Evolutionary conservation across 35 echinoderm and acorn worm genomes (phyloP).

Genomic region (Heliocidaris tuberculata): DNA sequence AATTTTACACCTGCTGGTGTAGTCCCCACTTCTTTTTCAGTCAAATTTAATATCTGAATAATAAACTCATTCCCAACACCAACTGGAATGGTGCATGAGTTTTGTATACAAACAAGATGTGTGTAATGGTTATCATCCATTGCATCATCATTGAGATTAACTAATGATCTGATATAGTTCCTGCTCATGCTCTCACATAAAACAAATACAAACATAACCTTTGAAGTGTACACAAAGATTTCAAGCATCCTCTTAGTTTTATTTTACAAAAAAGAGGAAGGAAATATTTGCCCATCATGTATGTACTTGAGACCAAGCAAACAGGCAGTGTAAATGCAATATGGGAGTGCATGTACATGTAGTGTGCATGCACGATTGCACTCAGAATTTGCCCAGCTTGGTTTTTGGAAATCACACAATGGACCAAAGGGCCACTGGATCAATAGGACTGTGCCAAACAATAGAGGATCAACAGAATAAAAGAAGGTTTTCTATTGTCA

Average conservation of each 20-base stretch:
- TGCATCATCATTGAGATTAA: background rate
- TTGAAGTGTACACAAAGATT: background rate
- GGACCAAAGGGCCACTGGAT: background rate
- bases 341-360: background rate
- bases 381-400: background rate
- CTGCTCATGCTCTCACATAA: background rate
- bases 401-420: background rate
- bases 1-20: background rate
- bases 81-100: background rate
- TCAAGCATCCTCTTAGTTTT: background rate
- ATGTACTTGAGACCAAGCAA: background rate
- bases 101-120: background rate
- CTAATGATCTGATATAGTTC: background rate
- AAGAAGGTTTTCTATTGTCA: background rate
- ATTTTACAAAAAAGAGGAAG: background rate
- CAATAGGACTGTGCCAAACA: background rate
- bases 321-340: background rate
- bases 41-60: background rate
- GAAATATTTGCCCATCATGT: background rate
- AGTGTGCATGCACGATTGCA: background rate
- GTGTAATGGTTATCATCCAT: background rate
- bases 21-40: background rate
- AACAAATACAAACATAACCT: background rate
- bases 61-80: background rate
- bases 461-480: background rate